phyloP scores from a whole-genome alignment of 2,888 invertebrate species.

The Adineta ricciae region DNA sequence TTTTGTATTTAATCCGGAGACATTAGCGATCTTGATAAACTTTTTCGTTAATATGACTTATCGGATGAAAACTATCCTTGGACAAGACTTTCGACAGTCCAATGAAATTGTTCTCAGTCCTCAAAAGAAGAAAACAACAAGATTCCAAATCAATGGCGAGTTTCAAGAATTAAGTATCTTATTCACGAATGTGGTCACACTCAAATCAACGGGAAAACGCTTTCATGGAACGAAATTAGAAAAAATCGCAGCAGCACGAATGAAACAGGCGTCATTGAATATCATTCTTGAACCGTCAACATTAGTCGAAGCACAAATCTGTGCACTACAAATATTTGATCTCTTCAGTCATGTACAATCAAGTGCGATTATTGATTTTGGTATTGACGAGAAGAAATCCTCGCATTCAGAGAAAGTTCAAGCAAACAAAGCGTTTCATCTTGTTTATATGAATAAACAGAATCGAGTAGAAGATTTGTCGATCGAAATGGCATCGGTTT shows the following conservation, averaged over 20 bases:
- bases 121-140: neutral
- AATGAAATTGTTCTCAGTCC: neutral
- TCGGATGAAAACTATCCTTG: neutral
- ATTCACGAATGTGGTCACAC: neutral
- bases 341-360: neutral
- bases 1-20: conserved; percentile 27
- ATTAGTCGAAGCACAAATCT: neutral
- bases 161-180: conserved; percentile 22
- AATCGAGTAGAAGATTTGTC: conserved; percentile 14
- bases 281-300: neutral
- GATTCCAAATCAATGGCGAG: conserved; percentile 12
- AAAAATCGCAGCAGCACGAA: neutral
- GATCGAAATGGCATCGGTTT: conserved; percentile 28
- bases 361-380: neutral
- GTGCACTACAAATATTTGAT: conserved; percentile 12
- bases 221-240: neutral
- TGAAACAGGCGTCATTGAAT: neutral
- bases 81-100: neutral
- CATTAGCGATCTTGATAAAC: conserved; percentile 23
- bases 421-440: neutral
- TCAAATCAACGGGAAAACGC: neutral
- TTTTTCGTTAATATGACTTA: conserved; percentile 20
- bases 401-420: neutral
- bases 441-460: neutral
- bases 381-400: conserved; percentile 5